Evolutionary conservation across 2,113 vertebrate species (phyloP).

Genomic region (Xiphophorus maculatus): DNA sequence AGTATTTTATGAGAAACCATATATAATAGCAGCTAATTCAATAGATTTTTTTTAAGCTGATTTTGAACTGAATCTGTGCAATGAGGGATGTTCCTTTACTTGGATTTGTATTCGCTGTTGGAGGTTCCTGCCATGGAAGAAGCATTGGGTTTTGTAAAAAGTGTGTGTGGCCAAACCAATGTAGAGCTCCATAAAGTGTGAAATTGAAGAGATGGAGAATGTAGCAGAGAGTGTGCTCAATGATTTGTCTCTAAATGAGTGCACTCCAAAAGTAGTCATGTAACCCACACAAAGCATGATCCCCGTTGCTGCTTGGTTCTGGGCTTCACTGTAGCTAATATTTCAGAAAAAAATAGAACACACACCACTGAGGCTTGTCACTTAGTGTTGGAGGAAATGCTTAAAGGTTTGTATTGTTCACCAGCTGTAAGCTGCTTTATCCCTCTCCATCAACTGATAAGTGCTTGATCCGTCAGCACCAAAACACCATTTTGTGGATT

Average conservation of each 20-base stretch:
- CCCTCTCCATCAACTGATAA: conserved; percentile 52
- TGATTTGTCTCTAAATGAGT: conserved; percentile 48
- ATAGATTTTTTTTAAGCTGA: no score
- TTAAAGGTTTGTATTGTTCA: conserved; percentile 46
- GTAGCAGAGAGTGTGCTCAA: conserved; percentile 14
- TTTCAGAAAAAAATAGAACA: background rate
- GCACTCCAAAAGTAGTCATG: conserved; percentile 26
- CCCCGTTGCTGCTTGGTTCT: conserved; percentile 17
- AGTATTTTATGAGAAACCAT: background rate
- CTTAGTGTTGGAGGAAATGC: conserved; percentile 2
- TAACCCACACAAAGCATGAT: conserved; percentile 24
- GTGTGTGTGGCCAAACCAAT: conserved; percentile 42
- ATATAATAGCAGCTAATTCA: no score
- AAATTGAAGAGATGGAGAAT: conserved; percentile 59
- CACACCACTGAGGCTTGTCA: conserved; percentile 5
- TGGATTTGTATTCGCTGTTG: conserved; percentile 29
- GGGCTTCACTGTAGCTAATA: conserved; percentile 5
- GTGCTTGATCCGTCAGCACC: conserved; percentile 38
- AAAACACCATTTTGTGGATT: conserved; percentile 23
- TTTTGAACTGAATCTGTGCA: no score
- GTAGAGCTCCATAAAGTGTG: conserved; percentile 59
- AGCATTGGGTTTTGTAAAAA: conserved; percentile 16
- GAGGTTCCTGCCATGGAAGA: conserved; percentile 25
- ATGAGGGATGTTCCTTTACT: background rate
- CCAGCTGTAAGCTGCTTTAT: conserved; percentile 58